These are phyloP conservation scores for Omphaloscelis lunosa DNA, from an alignment of 2,888 invertebrate genomes.

Conservation along the genomic window DNA sequence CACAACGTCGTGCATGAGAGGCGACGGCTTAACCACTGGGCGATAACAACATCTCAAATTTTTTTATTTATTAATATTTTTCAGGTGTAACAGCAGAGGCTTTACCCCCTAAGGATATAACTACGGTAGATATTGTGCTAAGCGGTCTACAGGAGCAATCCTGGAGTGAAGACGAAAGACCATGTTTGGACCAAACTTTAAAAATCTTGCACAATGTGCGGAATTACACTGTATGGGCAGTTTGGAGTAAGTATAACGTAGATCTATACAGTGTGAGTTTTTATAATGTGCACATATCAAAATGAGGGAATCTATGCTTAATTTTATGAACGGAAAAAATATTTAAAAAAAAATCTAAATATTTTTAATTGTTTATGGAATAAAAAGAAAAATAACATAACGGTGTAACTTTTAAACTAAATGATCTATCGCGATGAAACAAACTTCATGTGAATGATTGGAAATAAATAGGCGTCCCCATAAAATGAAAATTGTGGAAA, in stretches of 20 bases:
- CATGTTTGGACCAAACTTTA: conserved; percentile 47
- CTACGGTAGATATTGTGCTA: conserved; percentile 48
- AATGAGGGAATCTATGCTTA: too few species aligned
- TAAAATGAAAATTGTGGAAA: too few species aligned
- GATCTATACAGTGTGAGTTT: too few species aligned
- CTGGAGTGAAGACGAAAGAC: conserved; percentile 41
- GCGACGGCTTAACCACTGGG: neutral
- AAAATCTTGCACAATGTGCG: conserved; percentile 44
- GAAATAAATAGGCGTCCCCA: too few species aligned
- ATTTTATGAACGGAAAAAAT: too few species aligned
- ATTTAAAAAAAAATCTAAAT: too few species aligned
- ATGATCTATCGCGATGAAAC: too few species aligned
- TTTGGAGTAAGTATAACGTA: conserved; percentile 53
- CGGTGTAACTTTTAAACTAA: too few species aligned
- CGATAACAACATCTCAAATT: neutral
- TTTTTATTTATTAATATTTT: conserved; percentile 9
- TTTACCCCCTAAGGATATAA: conserved; percentile 6
- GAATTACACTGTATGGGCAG: conserved; percentile 59
- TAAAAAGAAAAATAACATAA: too few species aligned
- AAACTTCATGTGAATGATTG: too few species aligned
- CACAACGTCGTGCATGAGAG: neutral
- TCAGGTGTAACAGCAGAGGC: conserved; percentile 19
- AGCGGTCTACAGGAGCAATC: conserved; percentile 24
- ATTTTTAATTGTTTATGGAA: too few species aligned
- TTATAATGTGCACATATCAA: too few species aligned